Evolutionary conservation across 2,113 vertebrate species (phyloP), one percentile per base, ranked within the genome.

Genomic region (Abramis brama): DNA sequence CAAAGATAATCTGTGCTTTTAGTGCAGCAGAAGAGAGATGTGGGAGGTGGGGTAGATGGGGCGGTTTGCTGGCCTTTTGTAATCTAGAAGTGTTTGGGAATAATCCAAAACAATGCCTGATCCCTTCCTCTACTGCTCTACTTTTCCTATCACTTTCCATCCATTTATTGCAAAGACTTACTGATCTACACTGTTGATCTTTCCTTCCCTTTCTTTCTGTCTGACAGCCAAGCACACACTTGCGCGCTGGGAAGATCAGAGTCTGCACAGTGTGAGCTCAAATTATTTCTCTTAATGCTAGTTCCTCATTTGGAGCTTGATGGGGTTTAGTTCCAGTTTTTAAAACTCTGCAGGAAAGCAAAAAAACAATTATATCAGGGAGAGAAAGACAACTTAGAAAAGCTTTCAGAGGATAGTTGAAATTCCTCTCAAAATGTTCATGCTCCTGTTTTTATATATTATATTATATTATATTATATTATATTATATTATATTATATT

Each of bases 1-100:
- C 86, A 83, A 87, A 84, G 60, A 89, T 90, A 89, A 90, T 88
- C 87, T 89, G 83, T 85, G 84, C 83, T 89, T 90, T 88, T 88
- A 87, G 79, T 86, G 79, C 76, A 52, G n/a, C 21, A 33, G 23
- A 73, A 55, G 76, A 55, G 76, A 45, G 21, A 36, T 76, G 76
- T 50, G 36, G 33, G 70, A 30, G 25, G 17, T 30, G 39, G 60
- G 45, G n/a, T 52, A 33, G 86, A 59, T 68, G 59, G 52, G 47
- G 33, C 55, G 57, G 74, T 45, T 79, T 73, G 60, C n/a, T 45
- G 77, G 71, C 30, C 71, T 88, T 82, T 68, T 79, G 80, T 75
- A 78, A 88, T 82, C 52, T 33, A 39, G 66, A 73, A 86, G 80
- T 82, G 52, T 85, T 76, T 86, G n/a, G n/a, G 64, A 78, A 87